Evolutionary conservation across 2,113 vertebrate genomes (phyloP), one percentile per base, ranked within the genome.

Genomic region (Entosphenus tridentatus): DNA sequence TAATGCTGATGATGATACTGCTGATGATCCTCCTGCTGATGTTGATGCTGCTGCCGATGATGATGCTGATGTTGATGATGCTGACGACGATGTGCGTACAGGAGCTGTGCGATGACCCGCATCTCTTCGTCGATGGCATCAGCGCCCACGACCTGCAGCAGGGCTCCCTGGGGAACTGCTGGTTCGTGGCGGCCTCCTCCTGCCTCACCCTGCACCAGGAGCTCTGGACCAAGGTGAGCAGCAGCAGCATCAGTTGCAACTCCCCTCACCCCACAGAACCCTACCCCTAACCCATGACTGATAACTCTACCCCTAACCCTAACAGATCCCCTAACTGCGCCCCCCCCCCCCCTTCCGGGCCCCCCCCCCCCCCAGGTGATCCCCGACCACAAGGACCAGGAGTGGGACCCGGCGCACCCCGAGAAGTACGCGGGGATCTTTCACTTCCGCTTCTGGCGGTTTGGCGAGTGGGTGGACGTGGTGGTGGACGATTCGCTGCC

Each of bases 131-230:
- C 10, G 82, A 85, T 9, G 83, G 84, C 70, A 82, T 86, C 73
- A 86, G 84, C 75, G 81, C 83, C 12, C 79, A 79, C 54, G 84
- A 86, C 76, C 71, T 86, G 68, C 81, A 86, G 74, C 84, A 86
- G 71, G 84, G 84, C 71, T 84, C 82, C 73, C 76, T 86, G 78
- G 83, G 84, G 57, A 85, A 85, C 77, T 86, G 84, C 77, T 86
- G 84, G 84, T 84, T 86, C 80, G 82, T 86, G 69, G 84, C 84
- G 1, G 83, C 84, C 21, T 83, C 81, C 70, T 85, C 84, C 57
- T 86, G 83, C 68, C 70, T 86, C 9, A 81, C 83, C 1, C 79
- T 80, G 2, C 82, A 84, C 71, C 78, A 81, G 1, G 82, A 80
- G 1, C 77, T 86, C 2, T 86, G 84, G 84, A 84, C 81, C 72